Conservation (phyloP, 2,113 vertebrate genomes). For the Sardina pilchardus region DNA sequence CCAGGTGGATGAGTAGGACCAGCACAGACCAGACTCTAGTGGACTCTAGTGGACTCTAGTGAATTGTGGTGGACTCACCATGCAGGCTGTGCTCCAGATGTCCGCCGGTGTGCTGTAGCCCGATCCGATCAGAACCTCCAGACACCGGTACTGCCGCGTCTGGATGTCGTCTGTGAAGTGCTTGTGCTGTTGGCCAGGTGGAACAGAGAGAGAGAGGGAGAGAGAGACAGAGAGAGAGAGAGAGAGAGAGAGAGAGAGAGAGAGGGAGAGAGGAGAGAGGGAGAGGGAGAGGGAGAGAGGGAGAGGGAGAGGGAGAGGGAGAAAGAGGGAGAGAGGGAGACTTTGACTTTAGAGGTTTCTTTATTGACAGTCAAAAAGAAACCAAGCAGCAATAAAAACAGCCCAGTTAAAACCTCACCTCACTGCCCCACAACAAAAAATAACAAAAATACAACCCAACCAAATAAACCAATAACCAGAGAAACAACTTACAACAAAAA, state of each 20-base stretch:
- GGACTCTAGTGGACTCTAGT: background rate
- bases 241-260: background rate
- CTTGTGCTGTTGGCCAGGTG: constrained; percentile 78
- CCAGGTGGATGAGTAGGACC: background rate
- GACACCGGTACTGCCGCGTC: constrained; percentile 90
- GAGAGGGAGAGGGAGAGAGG: too few species aligned
- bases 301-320: background rate
- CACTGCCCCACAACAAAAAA: too few species aligned
- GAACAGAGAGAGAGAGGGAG: background rate
- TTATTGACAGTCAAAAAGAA: too few species aligned
- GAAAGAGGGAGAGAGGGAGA: background rate
- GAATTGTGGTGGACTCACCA: constrained; percentile 85
- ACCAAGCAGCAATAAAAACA: too few species aligned
- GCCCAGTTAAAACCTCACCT: too few species aligned
- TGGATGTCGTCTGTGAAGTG: constrained; percentile 99
- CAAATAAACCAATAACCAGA: too few species aligned
- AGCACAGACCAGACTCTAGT: background rate
- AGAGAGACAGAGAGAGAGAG: background rate
- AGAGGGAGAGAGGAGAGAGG: background rate
- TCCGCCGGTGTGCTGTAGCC: constrained; percentile 96
- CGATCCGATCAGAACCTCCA: constrained; percentile 91
- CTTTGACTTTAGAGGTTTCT: too few species aligned
- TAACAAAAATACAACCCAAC: too few species aligned
- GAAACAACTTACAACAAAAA: too few species aligned
- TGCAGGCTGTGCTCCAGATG: constrained; percentile 98